phyloP scores from a whole-genome alignment of 2,113 vertebrate genomes.

The Actenoides lindsayi region DNA sequence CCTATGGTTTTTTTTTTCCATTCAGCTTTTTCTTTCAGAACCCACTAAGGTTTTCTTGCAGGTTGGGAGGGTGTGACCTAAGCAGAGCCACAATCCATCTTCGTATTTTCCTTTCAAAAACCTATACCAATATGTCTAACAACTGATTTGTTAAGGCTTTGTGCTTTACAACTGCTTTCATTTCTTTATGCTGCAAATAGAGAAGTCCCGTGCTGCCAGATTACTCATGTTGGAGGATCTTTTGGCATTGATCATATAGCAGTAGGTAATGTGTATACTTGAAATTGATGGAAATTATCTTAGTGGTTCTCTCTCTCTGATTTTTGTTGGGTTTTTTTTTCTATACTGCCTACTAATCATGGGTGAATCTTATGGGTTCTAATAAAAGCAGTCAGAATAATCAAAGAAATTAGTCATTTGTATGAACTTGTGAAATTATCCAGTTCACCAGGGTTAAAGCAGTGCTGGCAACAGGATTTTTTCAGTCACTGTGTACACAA shows the following conservation, averaged over 20 bases:
- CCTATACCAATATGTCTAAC: fast-evolving
- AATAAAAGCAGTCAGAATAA: neutral
- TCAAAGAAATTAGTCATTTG: neutral
- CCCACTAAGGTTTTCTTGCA: neutral
- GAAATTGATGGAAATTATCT: neutral
- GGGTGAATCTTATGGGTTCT: neutral
- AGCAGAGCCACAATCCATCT: neutral
- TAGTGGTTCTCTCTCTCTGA: neutral
- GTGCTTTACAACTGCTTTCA: neutral
- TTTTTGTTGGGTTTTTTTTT: neutral
- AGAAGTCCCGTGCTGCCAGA: neutral
- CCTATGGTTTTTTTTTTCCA: neutral
- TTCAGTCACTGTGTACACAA: neutral
- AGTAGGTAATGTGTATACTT: neutral
- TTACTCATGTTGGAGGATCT: neutral
- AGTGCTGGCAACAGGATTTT: neutral
- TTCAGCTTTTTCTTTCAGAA: neutral
- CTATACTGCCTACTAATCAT: neutral
- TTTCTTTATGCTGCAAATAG: neutral
- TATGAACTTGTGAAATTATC: neutral
- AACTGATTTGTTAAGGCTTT: neutral
- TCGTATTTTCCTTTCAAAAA: neutral
- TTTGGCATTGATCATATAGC: neutral
- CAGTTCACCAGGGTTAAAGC: neutral
- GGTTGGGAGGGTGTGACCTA: neutral